Conservation (phyloP, 2,113 vertebrate genomes). For the Malurus elegans region DNA sequence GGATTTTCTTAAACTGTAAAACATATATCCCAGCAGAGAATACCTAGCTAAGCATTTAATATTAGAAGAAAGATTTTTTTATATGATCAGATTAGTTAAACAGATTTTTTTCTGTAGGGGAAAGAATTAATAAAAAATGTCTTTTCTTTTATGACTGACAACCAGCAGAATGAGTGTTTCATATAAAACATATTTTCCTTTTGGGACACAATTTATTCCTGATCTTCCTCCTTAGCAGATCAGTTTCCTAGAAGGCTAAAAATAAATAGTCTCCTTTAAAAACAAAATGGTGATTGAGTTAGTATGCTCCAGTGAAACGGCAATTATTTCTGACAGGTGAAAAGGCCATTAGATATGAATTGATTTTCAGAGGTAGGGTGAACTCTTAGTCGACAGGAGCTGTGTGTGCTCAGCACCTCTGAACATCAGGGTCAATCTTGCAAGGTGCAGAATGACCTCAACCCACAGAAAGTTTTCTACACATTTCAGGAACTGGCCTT, state of each 20-base stretch:
- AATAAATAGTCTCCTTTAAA: conserved; percentile 35
- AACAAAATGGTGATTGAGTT: conserved; percentile 29
- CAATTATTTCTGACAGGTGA: conserved; percentile 56
- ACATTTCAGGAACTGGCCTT: not conserved
- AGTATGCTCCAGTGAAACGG: conserved; percentile 29
- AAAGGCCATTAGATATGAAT: conserved; percentile 50
- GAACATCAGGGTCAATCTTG: conserved; percentile 10
- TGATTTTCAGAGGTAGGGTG: conserved; percentile 36
- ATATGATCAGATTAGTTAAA: conserved; percentile 33
- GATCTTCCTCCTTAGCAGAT: not conserved
- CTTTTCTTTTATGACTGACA: conserved; percentile 46
- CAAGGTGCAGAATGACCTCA: conserved; percentile 23
- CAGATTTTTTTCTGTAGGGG: conserved; percentile 30
- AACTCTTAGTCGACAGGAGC: not conserved
- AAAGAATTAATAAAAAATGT: not conserved
- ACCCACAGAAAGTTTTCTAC: not conserved
- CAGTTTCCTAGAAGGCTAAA: not conserved
- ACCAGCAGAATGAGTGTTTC: conserved; percentile 26
- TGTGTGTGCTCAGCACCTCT: conserved; percentile 11
- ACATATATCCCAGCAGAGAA: not conserved
- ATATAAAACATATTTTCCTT: conserved; percentile 50
- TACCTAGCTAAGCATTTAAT: not conserved
- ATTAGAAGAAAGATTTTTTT: conserved; percentile 23
- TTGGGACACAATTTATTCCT: conserved; percentile 24
- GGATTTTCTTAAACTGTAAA: not conserved